A percentile compares a stretch with the other conserved stretches of the same genome.
These are phyloP conservation scores for Hanleya hanleyi DNA, from an alignment of 2,888 invertebrate genomes.

Conservation along the genomic window DNA sequence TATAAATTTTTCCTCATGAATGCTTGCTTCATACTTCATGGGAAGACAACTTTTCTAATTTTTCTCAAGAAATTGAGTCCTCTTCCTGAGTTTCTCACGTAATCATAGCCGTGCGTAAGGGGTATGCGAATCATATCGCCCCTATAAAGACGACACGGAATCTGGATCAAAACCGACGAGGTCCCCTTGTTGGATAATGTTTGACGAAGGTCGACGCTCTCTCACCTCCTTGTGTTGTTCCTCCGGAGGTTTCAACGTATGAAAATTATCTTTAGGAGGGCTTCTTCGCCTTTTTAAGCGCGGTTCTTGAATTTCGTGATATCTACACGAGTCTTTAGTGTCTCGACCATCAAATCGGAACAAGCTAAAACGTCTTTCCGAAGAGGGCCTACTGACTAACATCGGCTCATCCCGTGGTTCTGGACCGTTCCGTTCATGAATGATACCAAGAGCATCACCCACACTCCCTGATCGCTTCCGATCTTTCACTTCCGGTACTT, in stretches of 20 bases:
- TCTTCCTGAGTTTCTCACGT: no score
- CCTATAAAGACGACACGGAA: neutral
- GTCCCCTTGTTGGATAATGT: no score
- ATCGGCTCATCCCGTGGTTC: constrained; percentile 6
- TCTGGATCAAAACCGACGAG: no score
- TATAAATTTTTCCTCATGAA: no score
- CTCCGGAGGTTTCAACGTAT: neutral
- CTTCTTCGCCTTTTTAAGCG: neutral
- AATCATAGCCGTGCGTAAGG: no score
- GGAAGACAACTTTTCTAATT: no score
- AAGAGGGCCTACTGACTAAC: neutral
- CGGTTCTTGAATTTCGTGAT: neutral
- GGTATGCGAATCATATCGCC: no score
- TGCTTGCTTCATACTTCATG: no score
- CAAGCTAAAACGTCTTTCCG: constrained; percentile 3
- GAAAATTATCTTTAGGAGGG: neutral
- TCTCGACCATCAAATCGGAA: constrained; percentile 6
- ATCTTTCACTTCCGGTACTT: constrained; percentile 54
- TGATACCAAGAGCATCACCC: constrained; percentile 53
- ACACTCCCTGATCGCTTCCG: constrained; percentile 64
- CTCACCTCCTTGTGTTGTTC: neutral
- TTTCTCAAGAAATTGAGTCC: no score
- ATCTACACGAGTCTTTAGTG: neutral
- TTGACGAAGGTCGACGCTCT: neutral
- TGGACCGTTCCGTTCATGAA: constrained; percentile 20